Evolutionary conservation across 2,888 invertebrate genomes (phyloP).

Genomic region (Athripsodes cinereus): DNA sequence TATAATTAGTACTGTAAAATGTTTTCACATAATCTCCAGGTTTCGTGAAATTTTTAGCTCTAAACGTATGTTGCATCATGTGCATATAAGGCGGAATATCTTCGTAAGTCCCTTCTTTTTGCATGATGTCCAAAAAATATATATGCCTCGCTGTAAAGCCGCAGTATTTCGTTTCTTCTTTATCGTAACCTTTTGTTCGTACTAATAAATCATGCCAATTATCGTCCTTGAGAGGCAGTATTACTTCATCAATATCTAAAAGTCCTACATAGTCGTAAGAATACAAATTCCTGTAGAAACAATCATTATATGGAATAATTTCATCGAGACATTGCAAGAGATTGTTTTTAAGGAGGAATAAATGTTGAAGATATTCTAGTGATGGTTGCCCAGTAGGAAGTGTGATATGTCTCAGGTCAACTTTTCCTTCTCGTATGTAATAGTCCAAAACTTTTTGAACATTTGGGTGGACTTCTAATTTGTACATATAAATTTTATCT

Average conservation of each 20-base stretch:
- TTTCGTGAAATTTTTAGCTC: conserved; percentile 85
- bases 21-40: conserved; percentile 91
- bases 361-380: conserved; percentile 78
- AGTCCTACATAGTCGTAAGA: conserved; percentile 82
- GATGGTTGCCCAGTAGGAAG: conserved; percentile 88
- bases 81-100: conserved; percentile 83
- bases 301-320: conserved; percentile 93
- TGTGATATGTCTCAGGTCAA: conserved; percentile 73
- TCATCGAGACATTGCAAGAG: conserved; percentile 93
- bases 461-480: conserved; percentile 85
- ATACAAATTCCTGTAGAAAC: conserved; percentile 87
- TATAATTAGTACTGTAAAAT: conserved; percentile 48
- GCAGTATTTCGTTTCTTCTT: conserved; percentile 59
- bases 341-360: conserved; percentile 83
- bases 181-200: conserved; percentile 63
- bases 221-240: conserved; percentile 73
- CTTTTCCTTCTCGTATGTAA: conserved; percentile 59
- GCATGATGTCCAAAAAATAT: conserved; percentile 83
- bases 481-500: conserved; percentile 86
- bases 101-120: conserved; percentile 70
- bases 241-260: conserved; percentile 90
- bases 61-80: conserved; percentile 87
- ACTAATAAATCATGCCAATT: conserved; percentile 76
- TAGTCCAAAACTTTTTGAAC: conserved; percentile 73
- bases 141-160: conserved; percentile 87